These are phyloP conservation scores for Erynnis tages DNA, from an alignment of 2,888 invertebrate species.

Conservation along the genomic window DNA sequence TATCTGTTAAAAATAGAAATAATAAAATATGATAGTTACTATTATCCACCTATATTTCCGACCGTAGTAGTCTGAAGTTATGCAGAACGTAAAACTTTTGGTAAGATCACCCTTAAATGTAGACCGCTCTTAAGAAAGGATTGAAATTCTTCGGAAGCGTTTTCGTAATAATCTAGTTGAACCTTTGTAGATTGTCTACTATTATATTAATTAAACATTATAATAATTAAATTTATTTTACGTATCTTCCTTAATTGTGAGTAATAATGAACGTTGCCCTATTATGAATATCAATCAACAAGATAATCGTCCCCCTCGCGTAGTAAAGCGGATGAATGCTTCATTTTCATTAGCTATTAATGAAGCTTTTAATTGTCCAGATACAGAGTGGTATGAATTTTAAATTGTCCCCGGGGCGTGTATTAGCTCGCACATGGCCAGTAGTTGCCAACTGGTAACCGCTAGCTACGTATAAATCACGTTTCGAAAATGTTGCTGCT, in stretches of 20 bases:
- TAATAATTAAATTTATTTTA: background rate
- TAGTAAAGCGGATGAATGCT: conserved; percentile 26
- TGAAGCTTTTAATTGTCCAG: conserved; percentile 49
- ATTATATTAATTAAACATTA: background rate
- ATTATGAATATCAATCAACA: background rate
- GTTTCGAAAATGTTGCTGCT: no score
- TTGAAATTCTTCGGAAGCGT: no score
- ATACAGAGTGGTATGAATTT: conserved; percentile 41
- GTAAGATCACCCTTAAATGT: no score
- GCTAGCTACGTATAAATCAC: background rate
- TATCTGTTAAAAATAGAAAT: no score
- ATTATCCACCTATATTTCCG: no score
- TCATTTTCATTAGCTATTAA: conserved; percentile 44
- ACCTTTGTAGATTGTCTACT: background rate
- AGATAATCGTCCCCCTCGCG: background rate
- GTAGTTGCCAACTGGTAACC: background rate
- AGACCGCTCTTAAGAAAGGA: no score
- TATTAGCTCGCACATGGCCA: conserved; percentile 26
- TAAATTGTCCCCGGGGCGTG: conserved; percentile 40
- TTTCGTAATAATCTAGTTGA: background rate
- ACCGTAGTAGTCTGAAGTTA: no score
- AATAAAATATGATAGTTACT: no score
- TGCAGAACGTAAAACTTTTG: no score
- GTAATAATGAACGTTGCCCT: background rate
- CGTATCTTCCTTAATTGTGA: background rate